These are phyloP conservation scores for Athalia circularis DNA, from an alignment of 2,888 invertebrate species.

Conservation along the genomic window DNA sequence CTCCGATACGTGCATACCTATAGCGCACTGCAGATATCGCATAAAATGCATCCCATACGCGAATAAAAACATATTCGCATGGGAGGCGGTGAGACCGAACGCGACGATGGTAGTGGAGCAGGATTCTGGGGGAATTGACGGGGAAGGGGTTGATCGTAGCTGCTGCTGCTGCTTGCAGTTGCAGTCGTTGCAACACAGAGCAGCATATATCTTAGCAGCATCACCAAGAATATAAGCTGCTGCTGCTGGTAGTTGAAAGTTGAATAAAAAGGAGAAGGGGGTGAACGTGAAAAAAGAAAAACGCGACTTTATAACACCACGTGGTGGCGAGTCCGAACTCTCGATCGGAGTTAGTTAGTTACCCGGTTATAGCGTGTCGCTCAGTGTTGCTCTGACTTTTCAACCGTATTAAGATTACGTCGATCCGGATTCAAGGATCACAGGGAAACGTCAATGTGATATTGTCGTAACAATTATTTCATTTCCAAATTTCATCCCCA, in stretches of 20 bases:
- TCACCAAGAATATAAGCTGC: constrained; percentile 32
- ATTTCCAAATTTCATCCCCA: no score
- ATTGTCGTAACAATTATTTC: not conserved
- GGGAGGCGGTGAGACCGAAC: constrained; percentile 19
- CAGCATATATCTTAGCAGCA: not conserved
- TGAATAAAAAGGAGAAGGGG: constrained; percentile 58
- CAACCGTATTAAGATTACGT: constrained; percentile 62
- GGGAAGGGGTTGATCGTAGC: constrained; percentile 29
- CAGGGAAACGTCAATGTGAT: not conserved
- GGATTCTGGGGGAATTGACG: constrained; percentile 14
- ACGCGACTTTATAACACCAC: constrained; percentile 61
- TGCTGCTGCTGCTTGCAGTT: no score
- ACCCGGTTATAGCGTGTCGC: constrained; percentile 60
- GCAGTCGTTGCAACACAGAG: no score
- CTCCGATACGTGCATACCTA: no score
- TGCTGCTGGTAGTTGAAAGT: constrained; percentile 48
- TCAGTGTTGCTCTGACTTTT: constrained; percentile 68
- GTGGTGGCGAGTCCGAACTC: constrained; percentile 60
- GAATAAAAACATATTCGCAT: not conserved
- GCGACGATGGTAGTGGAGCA: constrained; percentile 1
- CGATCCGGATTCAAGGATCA: constrained; percentile 6
- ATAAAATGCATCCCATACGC: not conserved
- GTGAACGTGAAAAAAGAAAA: constrained; percentile 55
- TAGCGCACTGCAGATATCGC: no score
- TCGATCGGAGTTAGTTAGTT: no score